phyloP scores from a whole-genome alignment of 2,888 invertebrate species.

The Tinea semifulvella region DNA sequence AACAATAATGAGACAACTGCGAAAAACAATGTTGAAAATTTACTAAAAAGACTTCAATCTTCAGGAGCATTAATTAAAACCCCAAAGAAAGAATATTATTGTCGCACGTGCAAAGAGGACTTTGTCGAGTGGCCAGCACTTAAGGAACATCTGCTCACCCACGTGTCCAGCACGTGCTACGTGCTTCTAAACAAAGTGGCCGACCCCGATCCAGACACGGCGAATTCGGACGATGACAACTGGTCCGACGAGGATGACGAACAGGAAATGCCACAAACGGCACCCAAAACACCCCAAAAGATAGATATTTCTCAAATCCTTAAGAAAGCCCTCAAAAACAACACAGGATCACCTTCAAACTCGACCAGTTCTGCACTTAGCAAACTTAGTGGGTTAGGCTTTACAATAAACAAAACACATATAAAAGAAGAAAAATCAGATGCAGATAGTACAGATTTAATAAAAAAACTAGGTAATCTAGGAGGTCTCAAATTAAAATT shows the following conservation, averaged over 20 bases:
- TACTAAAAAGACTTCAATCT: conserved; percentile 46
- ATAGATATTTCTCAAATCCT: conserved; percentile 50
- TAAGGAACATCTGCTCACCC: conserved; percentile 61
- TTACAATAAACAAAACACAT: conserved; percentile 45
- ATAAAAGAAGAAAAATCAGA: conserved; percentile 43
- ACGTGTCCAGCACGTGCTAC: conserved; percentile 61
- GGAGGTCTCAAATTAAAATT: conserved; percentile 58
- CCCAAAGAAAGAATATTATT: conserved; percentile 48
- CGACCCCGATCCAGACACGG: conserved; percentile 57
- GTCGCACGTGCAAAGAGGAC: conserved; percentile 60
- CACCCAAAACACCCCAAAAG: conserved; percentile 44
- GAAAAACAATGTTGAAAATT: conserved; percentile 36
- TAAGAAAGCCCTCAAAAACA: conserved; percentile 46
- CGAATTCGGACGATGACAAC: conserved; percentile 48
- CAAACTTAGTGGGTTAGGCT: conserved; percentile 53
- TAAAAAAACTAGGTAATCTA: conserved; percentile 48
- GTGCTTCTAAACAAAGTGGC: conserved; percentile 58
- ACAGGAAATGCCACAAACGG: conserved; percentile 22
- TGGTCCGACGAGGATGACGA: conserved; percentile 55
- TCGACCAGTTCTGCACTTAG: conserved; percentile 36
- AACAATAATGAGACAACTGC: conserved; percentile 27
- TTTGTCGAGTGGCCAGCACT: conserved; percentile 53
- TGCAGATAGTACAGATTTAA: conserved; percentile 26
- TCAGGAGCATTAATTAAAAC: conserved; percentile 44
- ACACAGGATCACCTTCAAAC: conserved; percentile 28